A percentile compares a stretch with the other conserved stretches of the same genome.
These are phyloP conservation scores for Oryzias dopingdopingensis DNA, from an alignment of 2,797 vertebrate species.

Conservation along the genomic window DNA sequence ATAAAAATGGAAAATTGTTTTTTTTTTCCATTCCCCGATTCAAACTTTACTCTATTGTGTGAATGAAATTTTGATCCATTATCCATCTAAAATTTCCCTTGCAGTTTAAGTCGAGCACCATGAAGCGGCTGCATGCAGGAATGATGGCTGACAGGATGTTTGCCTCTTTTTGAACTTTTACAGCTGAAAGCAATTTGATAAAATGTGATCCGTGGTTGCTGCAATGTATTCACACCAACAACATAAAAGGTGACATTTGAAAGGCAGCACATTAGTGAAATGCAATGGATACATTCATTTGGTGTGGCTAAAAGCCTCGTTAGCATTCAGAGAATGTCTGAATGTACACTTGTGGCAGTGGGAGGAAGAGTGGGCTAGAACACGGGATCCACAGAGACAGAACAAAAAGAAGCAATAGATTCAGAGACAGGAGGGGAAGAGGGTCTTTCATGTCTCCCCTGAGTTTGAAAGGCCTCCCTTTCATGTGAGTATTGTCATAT, in stretches of 20 bases:
- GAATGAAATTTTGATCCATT: background rate
- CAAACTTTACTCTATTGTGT: background rate
- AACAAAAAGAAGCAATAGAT: conserved; percentile 42
- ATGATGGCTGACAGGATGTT: conserved; percentile 1
- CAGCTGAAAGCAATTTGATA: conserved; percentile 47
- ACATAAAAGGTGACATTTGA: conserved; percentile 75
- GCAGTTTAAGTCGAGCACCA: background rate
- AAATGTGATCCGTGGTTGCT: conserved; percentile 40
- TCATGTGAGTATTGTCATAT: conserved; percentile 70
- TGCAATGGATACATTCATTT: conserved; percentile 68
- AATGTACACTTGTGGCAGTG: conserved; percentile 63
- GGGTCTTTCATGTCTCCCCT: conserved; percentile 68
- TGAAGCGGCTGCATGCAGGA: background rate
- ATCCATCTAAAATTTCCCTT: background rate
- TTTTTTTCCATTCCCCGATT: background rate
- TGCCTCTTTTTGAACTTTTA: conserved; percentile 37
- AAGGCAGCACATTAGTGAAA: conserved; percentile 72
- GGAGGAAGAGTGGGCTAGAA: conserved; percentile 28
- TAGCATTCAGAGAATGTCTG: conserved; percentile 70
- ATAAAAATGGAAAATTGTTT: background rate
- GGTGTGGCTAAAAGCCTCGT: conserved; percentile 73
- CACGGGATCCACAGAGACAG: conserved; percentile 27
- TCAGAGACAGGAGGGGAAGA: conserved; percentile 26
- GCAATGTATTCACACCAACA: conserved; percentile 56
- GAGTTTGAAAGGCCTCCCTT: conserved; percentile 65